Evolutionary conservation across 1,140 invertebrate species (phyloP).

Genomic region (Linepithema humile): DNA sequence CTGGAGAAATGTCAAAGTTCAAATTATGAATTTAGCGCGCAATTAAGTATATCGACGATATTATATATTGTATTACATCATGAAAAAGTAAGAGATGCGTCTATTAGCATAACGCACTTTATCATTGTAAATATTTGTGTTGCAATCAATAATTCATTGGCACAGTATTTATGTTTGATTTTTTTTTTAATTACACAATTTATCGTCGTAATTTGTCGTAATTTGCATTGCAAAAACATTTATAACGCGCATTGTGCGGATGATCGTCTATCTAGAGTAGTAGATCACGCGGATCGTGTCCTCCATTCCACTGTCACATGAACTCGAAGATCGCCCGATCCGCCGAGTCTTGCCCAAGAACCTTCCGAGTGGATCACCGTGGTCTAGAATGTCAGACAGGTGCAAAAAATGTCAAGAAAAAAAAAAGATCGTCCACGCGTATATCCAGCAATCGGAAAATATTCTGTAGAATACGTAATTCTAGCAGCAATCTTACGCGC

Average conservation of each 20-base stretch:
- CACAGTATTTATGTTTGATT: background rate
- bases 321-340: background rate
- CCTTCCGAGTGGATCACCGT: conserved; percentile 58
- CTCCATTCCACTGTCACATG: background rate
- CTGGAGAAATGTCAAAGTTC: background rate
- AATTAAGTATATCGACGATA: conserved; percentile 12
- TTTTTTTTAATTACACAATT: background rate
- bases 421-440: background rate
- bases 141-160: background rate
- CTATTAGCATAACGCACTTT: too few species aligned
- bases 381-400: conserved; percentile 58
- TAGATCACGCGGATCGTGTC: conserved; percentile 24
- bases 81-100: background rate
- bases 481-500: background rate
- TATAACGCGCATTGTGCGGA: background rate
- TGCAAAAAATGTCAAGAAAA: background rate
- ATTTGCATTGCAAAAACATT: background rate
- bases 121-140: background rate
- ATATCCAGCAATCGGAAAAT: background rate
- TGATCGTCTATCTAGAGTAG: background rate
- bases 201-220: background rate
- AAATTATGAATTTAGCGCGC: background rate
- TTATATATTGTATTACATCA: background rate
- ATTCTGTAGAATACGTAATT: background rate
- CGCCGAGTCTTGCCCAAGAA: conserved; percentile 5